These are phyloP conservation scores for Rhynchophorus ferrugineus DNA, from an alignment of 1,140 invertebrate species.

Conservation along the genomic window DNA sequence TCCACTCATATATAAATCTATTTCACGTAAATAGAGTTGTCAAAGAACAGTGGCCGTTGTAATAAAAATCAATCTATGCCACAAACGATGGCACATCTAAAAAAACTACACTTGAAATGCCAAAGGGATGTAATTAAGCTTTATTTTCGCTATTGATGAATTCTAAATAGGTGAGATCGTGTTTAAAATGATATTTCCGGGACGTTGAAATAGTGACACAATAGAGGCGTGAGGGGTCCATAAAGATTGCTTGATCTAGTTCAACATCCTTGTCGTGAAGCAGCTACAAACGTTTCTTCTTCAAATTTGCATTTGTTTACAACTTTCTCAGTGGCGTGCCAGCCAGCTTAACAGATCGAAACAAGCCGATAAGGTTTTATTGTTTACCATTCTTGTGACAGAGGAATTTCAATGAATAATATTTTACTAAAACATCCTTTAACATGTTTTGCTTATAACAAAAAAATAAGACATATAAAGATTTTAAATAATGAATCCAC, in stretches of 20 bases:
- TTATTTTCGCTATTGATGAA: slow-evolving; percentile 11
- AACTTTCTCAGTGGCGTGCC: slow-evolving; percentile 7
- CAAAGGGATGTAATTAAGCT: slow-evolving; percentile 13
- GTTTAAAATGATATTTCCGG: slow-evolving; percentile 20
- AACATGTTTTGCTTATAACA: too few species aligned
- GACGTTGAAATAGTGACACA: slow-evolving; percentile 21
- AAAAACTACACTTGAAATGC: too few species aligned
- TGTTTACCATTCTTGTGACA: not conserved
- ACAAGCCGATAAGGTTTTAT: not conserved
- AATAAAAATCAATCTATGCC: too few species aligned
- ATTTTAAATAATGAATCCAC: too few species aligned
- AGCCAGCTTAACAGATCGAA: not conserved
- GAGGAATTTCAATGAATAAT: not conserved
- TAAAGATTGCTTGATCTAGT: slow-evolving; percentile 24
- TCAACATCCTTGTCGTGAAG: slow-evolving; percentile 22
- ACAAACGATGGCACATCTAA: too few species aligned
- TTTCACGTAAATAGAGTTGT: too few species aligned
- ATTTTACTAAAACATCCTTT: too few species aligned
- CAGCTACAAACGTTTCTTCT: slow-evolving; percentile 17
- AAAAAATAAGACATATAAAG: too few species aligned
- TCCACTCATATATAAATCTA: too few species aligned
- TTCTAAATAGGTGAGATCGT: slow-evolving; percentile 19
- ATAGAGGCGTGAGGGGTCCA: slow-evolving; percentile 22
- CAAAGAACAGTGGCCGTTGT: too few species aligned
- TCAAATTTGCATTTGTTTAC: slow-evolving; percentile 19